Conservation (phyloP, 1,140 invertebrate genomes). For the Microplitis mediator region DNA sequence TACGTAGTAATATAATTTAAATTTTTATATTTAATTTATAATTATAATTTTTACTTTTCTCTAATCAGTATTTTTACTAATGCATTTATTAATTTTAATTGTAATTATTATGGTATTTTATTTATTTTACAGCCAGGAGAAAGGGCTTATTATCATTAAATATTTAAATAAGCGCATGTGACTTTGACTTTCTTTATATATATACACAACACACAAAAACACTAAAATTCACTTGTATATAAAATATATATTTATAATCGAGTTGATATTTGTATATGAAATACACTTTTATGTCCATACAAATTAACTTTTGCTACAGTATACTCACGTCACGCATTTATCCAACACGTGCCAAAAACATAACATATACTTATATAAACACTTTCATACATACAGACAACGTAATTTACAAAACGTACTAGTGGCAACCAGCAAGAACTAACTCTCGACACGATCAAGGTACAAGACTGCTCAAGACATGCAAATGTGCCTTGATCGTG, state of each 20-base stretch:
- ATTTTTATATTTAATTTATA: slow-evolving; percentile 29
- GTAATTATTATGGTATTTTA: slow-evolving; percentile 46
- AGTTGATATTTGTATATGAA: slow-evolving; percentile 28
- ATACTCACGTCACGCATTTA: not conserved
- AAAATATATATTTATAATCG: slow-evolving; percentile 33
- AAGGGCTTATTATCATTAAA: slow-evolving; percentile 53
- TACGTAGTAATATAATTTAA: slow-evolving; percentile 29
- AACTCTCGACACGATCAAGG: no score
- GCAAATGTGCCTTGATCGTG: slow-evolving; percentile 3
- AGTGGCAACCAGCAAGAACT: not conserved
- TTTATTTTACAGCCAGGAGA: slow-evolving; percentile 63
- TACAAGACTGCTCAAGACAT: not conserved
- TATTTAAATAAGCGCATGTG: slow-evolving; percentile 39
- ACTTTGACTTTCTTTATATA: slow-evolving; percentile 50
- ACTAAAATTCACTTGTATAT: slow-evolving; percentile 34
- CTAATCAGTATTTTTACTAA: slow-evolving; percentile 57
- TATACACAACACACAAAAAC: not conserved
- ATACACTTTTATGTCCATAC: slow-evolving; percentile 18
- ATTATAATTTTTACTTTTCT: slow-evolving; percentile 45
- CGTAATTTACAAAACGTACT: slow-evolving; percentile 1
- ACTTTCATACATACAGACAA: not conserved
- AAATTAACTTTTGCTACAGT: slow-evolving; percentile 10
- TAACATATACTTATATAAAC: not conserved
- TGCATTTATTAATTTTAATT: slow-evolving; percentile 53
- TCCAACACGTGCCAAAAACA: not conserved